phyloP scores from a whole-genome alignment of 2,888 invertebrate species.

The Periphyllus acericola region DNA sequence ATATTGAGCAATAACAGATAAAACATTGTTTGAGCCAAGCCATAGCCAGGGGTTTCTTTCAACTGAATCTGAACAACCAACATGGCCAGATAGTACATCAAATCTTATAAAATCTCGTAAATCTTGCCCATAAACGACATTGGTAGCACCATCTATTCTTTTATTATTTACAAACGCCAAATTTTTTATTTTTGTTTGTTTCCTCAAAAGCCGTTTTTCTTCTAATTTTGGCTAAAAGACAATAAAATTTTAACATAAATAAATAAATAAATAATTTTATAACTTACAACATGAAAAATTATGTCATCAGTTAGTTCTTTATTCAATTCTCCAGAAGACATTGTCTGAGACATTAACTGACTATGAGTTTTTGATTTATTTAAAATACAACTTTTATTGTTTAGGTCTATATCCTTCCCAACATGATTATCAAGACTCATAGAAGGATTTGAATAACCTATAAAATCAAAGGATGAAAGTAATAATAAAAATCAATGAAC shows the following conservation, averaged over 20 bases:
- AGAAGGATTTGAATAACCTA: constrained; percentile 16
- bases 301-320: background rate
- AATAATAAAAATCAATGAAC: background rate
- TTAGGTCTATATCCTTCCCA: background rate
- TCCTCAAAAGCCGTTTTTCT: constrained; percentile 20
- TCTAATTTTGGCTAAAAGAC: constrained; percentile 38
- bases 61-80: constrained; percentile 52
- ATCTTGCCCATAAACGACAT: constrained; percentile 56
- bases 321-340: background rate
- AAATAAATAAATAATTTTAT: background rate
- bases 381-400: background rate
- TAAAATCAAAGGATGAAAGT: background rate
- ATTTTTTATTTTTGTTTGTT: constrained; percentile 30
- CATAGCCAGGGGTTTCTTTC: constrained; percentile 60
- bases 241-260: too few relatives aligned
- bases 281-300: constrained; percentile 38
- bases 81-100: constrained; percentile 46
- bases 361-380: background rate
- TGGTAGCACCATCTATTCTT: constrained; percentile 58
- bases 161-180: constrained; percentile 40
- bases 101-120: constrained; percentile 48
- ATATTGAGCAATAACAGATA: constrained; percentile 59
- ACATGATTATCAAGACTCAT: background rate
- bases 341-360: background rate
- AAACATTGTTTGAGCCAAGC: constrained; percentile 53